Conservation (phyloP, 2,113 vertebrate species). For the Gymnogyps californianus region DNA sequence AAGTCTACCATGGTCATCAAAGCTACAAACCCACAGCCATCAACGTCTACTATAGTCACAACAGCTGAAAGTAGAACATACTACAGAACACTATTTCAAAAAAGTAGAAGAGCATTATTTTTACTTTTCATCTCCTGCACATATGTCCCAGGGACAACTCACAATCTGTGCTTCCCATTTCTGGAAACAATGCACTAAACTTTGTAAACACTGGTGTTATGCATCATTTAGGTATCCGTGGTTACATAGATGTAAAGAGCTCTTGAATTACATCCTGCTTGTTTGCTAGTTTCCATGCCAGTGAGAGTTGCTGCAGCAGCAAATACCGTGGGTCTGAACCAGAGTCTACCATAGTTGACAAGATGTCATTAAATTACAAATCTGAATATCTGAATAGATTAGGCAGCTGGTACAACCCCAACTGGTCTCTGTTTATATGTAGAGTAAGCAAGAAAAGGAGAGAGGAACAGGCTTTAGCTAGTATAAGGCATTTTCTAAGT, state of each 20-base stretch:
- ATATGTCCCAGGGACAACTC: background rate
- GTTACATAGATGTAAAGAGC: background rate
- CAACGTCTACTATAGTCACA: background rate
- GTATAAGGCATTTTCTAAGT: background rate
- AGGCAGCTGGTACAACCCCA: background rate
- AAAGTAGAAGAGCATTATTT: background rate
- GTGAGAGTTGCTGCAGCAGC: background rate
- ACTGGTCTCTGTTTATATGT: background rate
- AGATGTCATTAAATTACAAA: background rate
- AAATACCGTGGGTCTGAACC: background rate
- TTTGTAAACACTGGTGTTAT: constrained; percentile 1
- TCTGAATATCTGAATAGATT: background rate
- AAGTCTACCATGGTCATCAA: background rate
- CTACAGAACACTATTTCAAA: background rate
- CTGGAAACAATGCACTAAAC: background rate
- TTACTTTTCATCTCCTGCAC: background rate
- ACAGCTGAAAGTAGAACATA: background rate
- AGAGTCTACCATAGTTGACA: background rate
- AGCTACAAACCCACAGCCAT: background rate
- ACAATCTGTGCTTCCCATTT: background rate
- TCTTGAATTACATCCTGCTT: background rate
- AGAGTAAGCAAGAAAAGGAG: background rate
- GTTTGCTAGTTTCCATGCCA: background rate
- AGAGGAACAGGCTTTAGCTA: background rate
- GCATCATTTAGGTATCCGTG: background rate